phyloP scores from a whole-genome alignment of 1,140 invertebrate genomes.

The Drosophila aff. region DNA sequence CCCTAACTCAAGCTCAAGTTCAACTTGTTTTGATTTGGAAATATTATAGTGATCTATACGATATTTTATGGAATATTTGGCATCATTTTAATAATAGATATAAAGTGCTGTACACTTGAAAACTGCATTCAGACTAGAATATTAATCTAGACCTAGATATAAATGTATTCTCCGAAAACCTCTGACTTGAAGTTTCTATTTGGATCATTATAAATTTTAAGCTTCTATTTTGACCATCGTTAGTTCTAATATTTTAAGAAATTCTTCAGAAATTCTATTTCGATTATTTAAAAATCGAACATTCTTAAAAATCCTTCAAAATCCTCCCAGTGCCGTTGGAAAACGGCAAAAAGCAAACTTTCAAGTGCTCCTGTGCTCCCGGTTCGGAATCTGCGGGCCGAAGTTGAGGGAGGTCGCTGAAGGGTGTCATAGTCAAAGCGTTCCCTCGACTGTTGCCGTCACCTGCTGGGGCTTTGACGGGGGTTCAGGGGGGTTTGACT shows the following conservation, averaged over 20 bases:
- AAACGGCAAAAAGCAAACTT: slow-evolving; percentile 52
- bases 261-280: background rate
- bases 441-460: slow-evolving; percentile 34
- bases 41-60: no score
- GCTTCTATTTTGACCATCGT: background rate
- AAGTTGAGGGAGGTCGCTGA: slow-evolving; percentile 52
- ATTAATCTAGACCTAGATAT: no score
- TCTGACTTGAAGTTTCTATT: no score
- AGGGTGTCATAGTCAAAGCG: slow-evolving; percentile 49
- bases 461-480: slow-evolving; percentile 7
- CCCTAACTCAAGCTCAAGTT: background rate
- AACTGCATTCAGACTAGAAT: no score
- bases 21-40: no score
- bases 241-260: background rate
- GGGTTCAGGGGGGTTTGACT: background rate
- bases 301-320: background rate
- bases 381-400: background rate
- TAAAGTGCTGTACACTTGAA: no score
- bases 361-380: slow-evolving; percentile 34
- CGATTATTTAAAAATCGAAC: background rate
- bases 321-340: slow-evolving; percentile 1
- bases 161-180: no score
- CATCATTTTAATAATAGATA: no score
- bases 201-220: no score
- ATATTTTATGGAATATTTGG: no score